Evolutionary conservation across 2,797 vertebrate genomes (phyloP), one percentile per base, ranked within the genome.

Genomic region (Sebastes oblongus): DNA sequence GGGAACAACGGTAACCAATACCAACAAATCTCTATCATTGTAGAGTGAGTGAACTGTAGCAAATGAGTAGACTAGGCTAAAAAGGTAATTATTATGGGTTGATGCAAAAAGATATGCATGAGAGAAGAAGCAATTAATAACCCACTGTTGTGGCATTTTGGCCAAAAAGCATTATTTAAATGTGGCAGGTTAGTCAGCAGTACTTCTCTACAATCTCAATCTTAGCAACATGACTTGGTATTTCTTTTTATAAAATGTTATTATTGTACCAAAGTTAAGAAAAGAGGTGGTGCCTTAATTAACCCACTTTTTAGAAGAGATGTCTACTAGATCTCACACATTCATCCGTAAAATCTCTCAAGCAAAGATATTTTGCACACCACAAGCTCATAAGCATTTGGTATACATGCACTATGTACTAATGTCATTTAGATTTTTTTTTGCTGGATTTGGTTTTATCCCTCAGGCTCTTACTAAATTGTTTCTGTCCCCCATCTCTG

Each of bases 11-110:
- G 3, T 16, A 54, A 58, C 46, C 56, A 29, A 22, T 34, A 71
- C 10, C 24, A 77, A 65, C 50, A 74, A 55, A 71, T 71, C 13
- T 55, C 27, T 39, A 11, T 74, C 12, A 25, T 16, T 30, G 16
- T n/a, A 64, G 54, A 32, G 16, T 46, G 24, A 39, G 9, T 69
- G 69, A 70, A 39, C 55, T 56, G 60, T 39, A 32, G 62, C 34
- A 69, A 59, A 80, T 77, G 11, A 70, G 52, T 66, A n/a, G 9
- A 25, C 8, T 42, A 25, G 56, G 18, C 18, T 56, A 34, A 10
- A 66, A 75, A 66, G 24, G 36, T 79, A 54, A 75, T 75, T 25
- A 52, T 56, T 34, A 54, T 75, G 39, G 32, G 50, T 32, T 74
- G 3, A 70, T 69, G 56, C 25, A 32, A 69, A 61, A 66, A 69